Evolutionary conservation across 2,797 vertebrate genomes (phyloP).

Genomic region (Corythornis leucogaster): DNA sequence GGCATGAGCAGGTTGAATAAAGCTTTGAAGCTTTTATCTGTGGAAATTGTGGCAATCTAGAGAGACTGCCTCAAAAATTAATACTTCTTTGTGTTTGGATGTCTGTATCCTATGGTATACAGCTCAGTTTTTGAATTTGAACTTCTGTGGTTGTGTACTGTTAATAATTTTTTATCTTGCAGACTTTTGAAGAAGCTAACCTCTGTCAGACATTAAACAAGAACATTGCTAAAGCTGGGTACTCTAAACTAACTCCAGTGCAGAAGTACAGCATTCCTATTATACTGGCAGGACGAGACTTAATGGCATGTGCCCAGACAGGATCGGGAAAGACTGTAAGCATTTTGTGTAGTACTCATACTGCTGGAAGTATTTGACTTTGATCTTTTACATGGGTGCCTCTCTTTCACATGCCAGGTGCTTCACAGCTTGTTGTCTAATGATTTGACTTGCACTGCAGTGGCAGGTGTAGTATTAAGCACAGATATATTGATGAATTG

Average conservation of each 20-base stretch:
- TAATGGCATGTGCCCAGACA: conserved; percentile 98
- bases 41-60: not conserved
- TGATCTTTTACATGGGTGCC: not conserved
- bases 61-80: not conserved
- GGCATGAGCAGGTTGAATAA: not conserved
- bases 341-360: not conserved
- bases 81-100: not conserved
- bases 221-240: conserved; percentile 89
- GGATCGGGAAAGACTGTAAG: conserved; percentile 97
- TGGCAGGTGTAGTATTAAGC: not conserved
- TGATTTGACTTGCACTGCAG: not conserved
- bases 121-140: not conserved
- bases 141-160: not conserved
- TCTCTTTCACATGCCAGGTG: accelerated
- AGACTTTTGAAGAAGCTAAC: conserved; percentile 90
- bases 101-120: not conserved
- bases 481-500: not conserved
- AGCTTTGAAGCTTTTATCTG: not conserved
- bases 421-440: not conserved
- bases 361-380: not conserved
- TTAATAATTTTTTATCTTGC: not conserved
- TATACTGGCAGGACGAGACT: conserved; percentile 87
- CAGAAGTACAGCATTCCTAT: conserved; percentile 97
- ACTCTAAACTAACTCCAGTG: conserved; percentile 92
- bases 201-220: conserved; percentile 85